These are phyloP conservation scores for Tipula lateralis DNA, from an alignment of 2,888 invertebrate genomes.

Conservation along the genomic window DNA sequence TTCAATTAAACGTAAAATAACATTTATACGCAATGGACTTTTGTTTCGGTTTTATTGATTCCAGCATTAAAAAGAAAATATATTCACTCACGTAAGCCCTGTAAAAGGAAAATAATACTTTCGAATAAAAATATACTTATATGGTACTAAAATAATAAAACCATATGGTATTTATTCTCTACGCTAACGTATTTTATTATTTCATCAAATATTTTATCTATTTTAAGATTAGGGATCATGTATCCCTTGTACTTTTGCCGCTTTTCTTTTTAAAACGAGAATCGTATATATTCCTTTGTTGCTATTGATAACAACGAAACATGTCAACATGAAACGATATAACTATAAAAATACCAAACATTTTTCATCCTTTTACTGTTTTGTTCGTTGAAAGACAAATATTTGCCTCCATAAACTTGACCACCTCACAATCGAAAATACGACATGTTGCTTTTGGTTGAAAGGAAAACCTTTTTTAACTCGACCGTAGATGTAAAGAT, in stretches of 20 bases:
- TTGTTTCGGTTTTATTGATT: too few relatives aligned
- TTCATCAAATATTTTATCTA: neutral
- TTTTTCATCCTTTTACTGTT: neutral
- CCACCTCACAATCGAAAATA: neutral
- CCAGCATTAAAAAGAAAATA: too few relatives aligned
- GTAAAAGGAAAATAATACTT: neutral
- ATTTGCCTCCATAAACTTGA: neutral
- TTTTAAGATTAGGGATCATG: neutral
- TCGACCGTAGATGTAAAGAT: too few relatives aligned
- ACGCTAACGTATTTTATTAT: too few relatives aligned
- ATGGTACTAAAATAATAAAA: neutral
- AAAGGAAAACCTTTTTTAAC: too few relatives aligned
- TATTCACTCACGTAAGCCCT: neutral
- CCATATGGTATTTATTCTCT: neutral
- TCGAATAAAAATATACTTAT: neutral
- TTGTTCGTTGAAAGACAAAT: neutral
- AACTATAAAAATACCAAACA: neutral
- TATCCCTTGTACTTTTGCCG: neutral
- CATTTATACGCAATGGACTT: too few relatives aligned
- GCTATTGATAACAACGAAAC: neutral
- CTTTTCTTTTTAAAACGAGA: neutral
- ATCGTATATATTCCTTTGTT: neutral
- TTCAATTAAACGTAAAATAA: too few relatives aligned
- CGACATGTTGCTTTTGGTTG: neutral
- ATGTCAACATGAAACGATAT: neutral